These are phyloP conservation scores for Alouatta palliata DNA, from an alignment of 2,113 vertebrate genomes.

Conservation along the genomic window DNA sequence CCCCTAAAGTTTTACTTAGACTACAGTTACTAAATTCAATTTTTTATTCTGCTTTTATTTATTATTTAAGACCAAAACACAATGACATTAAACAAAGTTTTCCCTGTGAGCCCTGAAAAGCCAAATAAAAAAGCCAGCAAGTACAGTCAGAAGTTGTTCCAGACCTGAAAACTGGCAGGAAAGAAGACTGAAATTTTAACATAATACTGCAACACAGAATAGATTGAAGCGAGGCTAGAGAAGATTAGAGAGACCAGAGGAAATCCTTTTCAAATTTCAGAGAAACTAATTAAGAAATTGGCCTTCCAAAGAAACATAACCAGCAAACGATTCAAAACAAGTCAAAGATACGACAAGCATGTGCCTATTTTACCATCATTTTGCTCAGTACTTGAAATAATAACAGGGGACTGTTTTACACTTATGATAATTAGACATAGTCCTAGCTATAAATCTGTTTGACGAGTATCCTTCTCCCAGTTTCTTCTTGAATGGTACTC, in stretches of 20 bases:
- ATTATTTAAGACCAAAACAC: neutral
- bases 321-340: neutral
- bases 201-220: neutral
- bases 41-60: neutral
- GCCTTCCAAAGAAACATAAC: neutral
- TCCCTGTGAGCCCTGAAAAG: neutral
- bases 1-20: neutral
- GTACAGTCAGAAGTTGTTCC: neutral
- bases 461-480: neutral
- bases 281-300: conserved; percentile 1
- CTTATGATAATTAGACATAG: neutral
- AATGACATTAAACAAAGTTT: neutral
- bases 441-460: neutral
- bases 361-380: neutral
- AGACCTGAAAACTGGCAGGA: neutral
- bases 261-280: neutral
- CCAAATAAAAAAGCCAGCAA: neutral
- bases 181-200: neutral
- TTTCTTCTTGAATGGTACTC: neutral
- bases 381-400: neutral
- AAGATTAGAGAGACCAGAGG: neutral
- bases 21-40: neutral
- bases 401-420: neutral
- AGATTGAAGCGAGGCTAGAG: fast-evolving
- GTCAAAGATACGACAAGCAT: neutral